Evolutionary conservation across 2,113 vertebrate genomes (phyloP).

Genomic region (Oxyura jamaicensis): DNA sequence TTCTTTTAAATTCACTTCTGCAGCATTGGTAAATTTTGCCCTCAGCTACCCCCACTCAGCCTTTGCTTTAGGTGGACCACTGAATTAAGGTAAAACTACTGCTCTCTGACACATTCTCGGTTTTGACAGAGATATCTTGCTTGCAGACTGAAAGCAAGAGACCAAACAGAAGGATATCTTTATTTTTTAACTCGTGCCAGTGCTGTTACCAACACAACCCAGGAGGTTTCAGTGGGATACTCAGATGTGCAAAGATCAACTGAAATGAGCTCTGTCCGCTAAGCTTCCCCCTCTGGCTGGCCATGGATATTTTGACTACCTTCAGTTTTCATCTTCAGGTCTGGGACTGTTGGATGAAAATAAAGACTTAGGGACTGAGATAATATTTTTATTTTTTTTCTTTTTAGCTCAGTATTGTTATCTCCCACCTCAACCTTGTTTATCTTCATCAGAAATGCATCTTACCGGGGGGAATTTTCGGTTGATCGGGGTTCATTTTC

Average conservation of each 20-base stretch:
- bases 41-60: accelerated
- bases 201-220: background rate
- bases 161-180: background rate
- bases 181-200: background rate
- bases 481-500: background rate
- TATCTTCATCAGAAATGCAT: background rate
- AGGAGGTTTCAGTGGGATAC: background rate
- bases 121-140: background rate
- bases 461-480: background rate
- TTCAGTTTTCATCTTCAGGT: background rate
- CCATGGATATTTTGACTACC: background rate
- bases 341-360: background rate
- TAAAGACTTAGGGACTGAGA: background rate
- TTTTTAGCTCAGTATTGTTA: background rate
- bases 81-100: background rate
- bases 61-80: background rate
- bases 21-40: background rate
- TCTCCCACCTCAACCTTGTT: background rate
- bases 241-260: accelerated
- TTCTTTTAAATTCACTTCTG: slow-evolving; percentile 15
- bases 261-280: background rate
- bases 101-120: background rate
- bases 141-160: background rate
- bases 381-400: background rate
- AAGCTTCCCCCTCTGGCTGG: background rate